Evolutionary conservation across 1,140 invertebrate species (phyloP), one percentile per base, ranked within the genome.

Genomic region (Brachionus paranguensis): DNA sequence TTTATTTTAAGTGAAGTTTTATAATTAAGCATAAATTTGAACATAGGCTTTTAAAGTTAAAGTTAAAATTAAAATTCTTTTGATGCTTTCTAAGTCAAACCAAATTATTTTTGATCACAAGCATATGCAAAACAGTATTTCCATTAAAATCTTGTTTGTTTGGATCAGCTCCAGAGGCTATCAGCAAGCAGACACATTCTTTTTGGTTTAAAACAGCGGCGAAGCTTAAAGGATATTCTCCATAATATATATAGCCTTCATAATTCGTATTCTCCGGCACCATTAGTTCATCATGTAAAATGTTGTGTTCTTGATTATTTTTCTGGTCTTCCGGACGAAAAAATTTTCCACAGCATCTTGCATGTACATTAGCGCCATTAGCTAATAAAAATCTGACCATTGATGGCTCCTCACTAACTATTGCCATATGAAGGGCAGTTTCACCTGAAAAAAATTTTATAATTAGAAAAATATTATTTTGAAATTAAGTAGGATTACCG

Each of bases 271-370:
- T 92, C 0, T 92, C 90, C 85, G 92, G 91, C 0, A 98, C 92
- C 86, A 94, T 94, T 20, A 97, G 94, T 92, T 93, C 95, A 90
- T 99, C 97, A 86, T 98, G 95, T 84, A 96, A 95, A 0, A 94
- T 88, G 0, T 93, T 94, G 88, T 74, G 10, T 0, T 91, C 91
- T 24, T 96, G 90, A 0, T 94, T 94, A 0, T 93, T 92, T 89
- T 98, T 98, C 89, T 98, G 96, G 89, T 99, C 97, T 89, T 99
- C 96, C 0, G 96, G 95, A 83, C 93, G 94, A 94, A 99, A 98
- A 87, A 99, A 99, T 85, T 78, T 87, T 85, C 85, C 78, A 85
- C 93, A 93, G 87, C 95, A 96, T 20, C 95, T 60, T 88, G 96
- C 94, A 86, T 96, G 93, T 53, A 95, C 93, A 88, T 98, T 93